Base-by-base conservation (phyloP, 2,797 vertebrate species). In the Sparus aurata region DNA sequence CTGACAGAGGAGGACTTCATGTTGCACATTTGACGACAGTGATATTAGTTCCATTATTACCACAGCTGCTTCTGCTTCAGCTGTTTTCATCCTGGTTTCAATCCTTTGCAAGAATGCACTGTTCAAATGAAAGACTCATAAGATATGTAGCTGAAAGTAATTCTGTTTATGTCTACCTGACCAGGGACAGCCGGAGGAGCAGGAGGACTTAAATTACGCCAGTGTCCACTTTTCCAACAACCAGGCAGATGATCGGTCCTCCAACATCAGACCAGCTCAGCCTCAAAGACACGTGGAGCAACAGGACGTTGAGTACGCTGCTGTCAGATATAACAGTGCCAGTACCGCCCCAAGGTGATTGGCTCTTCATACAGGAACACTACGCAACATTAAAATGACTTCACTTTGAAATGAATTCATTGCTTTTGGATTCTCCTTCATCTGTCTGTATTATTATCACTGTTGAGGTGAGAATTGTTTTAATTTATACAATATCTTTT, bases 191-290 rank as follows among this genome's bases (percentile, higher is more conserved):
- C 20, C n/a, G 1, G 43, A 41, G 16, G 54, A 75, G n/a, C 66
- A 70, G 53, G 53, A 41, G 18, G 47, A 70, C 17, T 27, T 49
- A 50, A 13, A 61, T 9, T 81, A 81, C 18, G 22, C 73, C 67
- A 23, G 2, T 15, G 2, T 81, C 46, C 30, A 12, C 16, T 49
- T 76, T 62, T 49, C 11, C n/a, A 41, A 16, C 17, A 58, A 59
- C 50, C 43, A 23, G 50, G 7, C 52, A n/a, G 69, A 73, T 23
- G 3, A 12, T 22, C 13, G 52, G 4, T n/a, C 34, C 34, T 71
- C 30, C n/a, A 66, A 45, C 22, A 20, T 54, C 49, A 3, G 43
- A 20, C 15, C 38, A 58, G 45, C 54, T 66, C 30, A 0, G 30
- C 25, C 20, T 5, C 4, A 12, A 22, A 41, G 47, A 54, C 15